Evolutionary conservation across 1,140 invertebrate species (phyloP).

Genomic region (Hypothenemus hampei): DNA sequence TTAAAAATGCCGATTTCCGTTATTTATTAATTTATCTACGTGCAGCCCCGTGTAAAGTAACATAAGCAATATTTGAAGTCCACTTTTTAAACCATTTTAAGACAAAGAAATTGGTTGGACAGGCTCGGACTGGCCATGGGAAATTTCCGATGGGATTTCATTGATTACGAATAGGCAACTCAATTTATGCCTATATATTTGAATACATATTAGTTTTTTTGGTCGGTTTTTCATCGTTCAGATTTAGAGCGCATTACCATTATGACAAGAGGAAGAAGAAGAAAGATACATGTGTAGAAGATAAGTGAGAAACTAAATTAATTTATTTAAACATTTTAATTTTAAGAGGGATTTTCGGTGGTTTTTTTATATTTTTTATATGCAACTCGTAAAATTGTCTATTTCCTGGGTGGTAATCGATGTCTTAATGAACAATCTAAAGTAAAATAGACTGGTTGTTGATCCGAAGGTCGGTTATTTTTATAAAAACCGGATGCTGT

Average conservation of each 20-base stretch:
- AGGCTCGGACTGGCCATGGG: constrained; percentile 23
- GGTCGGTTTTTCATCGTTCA: too few species aligned
- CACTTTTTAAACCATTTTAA: constrained; percentile 26
- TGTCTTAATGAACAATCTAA: not conserved
- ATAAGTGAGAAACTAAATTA: too few species aligned
- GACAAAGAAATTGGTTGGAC: constrained; percentile 22
- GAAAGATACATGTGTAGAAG: too few species aligned
- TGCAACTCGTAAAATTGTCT: not conserved
- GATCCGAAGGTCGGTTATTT: constrained; percentile 1
- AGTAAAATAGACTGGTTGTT: constrained; percentile 6
- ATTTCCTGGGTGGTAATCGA: not conserved
- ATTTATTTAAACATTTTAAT: too few species aligned
- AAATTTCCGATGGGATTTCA: not conserved
- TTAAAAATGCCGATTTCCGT: not conserved
- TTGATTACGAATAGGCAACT: too few species aligned
- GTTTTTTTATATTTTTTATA: not conserved
- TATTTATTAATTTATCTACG: not conserved
- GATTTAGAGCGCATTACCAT: too few species aligned
- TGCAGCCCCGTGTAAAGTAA: constrained; percentile 16
- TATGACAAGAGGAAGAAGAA: too few species aligned
- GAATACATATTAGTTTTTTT: too few species aligned
- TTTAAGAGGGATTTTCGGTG: not conserved
- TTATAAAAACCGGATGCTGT: constrained; percentile 7
- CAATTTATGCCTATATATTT: too few species aligned
- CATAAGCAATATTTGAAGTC: constrained; percentile 9